Conservation (phyloP, 2,113 vertebrate species). For the Dasypus novemcinctus region DNA sequence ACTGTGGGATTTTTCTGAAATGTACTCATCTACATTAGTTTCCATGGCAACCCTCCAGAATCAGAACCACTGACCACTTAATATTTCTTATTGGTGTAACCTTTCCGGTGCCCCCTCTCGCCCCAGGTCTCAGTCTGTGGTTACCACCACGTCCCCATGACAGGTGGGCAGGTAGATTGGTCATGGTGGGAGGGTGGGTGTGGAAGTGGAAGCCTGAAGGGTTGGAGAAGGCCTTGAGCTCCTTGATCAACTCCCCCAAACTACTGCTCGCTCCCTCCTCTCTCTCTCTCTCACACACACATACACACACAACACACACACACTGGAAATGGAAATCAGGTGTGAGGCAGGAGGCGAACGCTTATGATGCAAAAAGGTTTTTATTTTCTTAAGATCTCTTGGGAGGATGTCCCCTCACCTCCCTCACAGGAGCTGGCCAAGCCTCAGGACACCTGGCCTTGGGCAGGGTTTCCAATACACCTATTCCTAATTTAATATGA, state of each 20-base stretch:
- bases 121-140: neutral
- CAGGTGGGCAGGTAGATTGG: neutral
- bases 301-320: neutral
- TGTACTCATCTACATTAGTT: neutral
- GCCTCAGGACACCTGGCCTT: neutral
- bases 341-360: neutral
- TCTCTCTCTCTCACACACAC: neutral
- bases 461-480: slow-evolving; percentile 5
- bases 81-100: neutral
- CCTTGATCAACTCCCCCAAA: neutral
- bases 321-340: neutral
- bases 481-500: neutral
- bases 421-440: neutral
- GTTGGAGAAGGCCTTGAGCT: neutral
- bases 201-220: neutral
- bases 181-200: neutral
- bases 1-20: neutral
- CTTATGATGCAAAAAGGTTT: neutral
- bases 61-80: neutral
- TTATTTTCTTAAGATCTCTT: slow-evolving; percentile 46
- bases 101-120: neutral
- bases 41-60: neutral
- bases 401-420: neutral
- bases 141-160: neutral
- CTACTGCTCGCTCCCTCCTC: neutral